Evolutionary conservation across 2,888 invertebrate genomes (phyloP), one percentile per base, ranked within the genome.

Genomic region (Anorthoa munda): DNA sequence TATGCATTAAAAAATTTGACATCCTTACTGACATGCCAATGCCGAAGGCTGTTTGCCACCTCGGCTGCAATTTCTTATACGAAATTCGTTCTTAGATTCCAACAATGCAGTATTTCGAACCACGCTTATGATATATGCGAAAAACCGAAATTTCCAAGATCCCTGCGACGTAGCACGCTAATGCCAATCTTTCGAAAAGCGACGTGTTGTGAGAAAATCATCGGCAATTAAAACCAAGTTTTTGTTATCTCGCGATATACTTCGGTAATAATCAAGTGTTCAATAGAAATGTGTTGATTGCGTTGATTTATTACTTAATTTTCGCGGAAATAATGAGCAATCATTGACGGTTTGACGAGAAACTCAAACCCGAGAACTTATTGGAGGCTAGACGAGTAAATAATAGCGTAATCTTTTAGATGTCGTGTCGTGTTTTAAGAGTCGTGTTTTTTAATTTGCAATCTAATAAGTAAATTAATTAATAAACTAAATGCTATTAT

Each of bases 111-210:
- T n/a, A 0, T 5, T 51, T 51, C 11, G 9, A 7, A 56, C 26
- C 26, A 31, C 12, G 13, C 7, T 39, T n/a, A 59, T 39, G 21
- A 60, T 3, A 11, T 21, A 4, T 13, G 13, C 2, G 21, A 45
- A 60, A 45, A 45, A 17, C 0, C 21, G 4, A 2, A 9, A 7
- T 21, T 21, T 2, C 13, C 45, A 12, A 21, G 21, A 39, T 21
- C 7, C 21, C 45, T 45, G 60, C 45, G 45, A 45, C 60, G 21
- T 21, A 45, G 18, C 82, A 84, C 51, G 3, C 26, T 31, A 86
- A 88, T 60, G 86, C 87, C 88, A 88, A 89, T 89, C 87, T 86
- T 88, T 86, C 82, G 39, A 73, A 78, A 77, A 72, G 72, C 71
- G 50, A 63, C 71, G 70, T 65, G 70, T 74, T 83, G 69, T 86